A percentile compares a stretch with the other conserved stretches of the same genome.
phyloP scores from a whole-genome alignment of 1,140 invertebrate genomes.

The Tribolium castaneum region DNA sequence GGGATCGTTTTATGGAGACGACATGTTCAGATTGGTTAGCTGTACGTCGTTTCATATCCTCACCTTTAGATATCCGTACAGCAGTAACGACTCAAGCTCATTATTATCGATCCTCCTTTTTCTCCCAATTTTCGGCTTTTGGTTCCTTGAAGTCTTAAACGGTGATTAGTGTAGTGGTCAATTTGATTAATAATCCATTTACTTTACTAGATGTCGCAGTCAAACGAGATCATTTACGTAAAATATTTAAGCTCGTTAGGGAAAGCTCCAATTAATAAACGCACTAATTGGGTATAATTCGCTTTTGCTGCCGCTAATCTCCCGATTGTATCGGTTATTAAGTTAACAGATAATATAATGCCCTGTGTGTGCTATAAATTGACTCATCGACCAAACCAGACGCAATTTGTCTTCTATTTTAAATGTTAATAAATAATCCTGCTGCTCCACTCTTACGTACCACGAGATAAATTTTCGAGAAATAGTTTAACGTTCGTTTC shows the following conservation, averaged over 20 bases:
- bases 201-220: constrained; percentile 12
- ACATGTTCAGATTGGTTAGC: too few relatives aligned
- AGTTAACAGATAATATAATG: constrained; percentile 10
- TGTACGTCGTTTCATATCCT: too few relatives aligned
- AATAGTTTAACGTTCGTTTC: background rate
- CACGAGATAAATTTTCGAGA: background rate
- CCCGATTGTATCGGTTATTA: constrained; percentile 15
- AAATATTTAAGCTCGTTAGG: constrained; percentile 16
- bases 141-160: constrained; percentile 5
- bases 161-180: background rate
- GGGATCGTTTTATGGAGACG: too few relatives aligned
- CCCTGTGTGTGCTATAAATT: background rate
- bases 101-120: background rate
- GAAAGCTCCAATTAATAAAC: constrained; percentile 19
- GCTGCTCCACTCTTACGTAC: background rate
- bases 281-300: constrained; percentile 30
- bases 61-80: too few relatives aligned
- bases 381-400: background rate
- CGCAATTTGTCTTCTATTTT: background rate
- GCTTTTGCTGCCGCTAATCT: constrained; percentile 28
- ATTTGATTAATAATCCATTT: constrained; percentile 24
- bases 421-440: background rate
- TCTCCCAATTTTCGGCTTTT: constrained; percentile 1
- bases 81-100: background rate
- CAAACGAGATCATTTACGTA: background rate